Percentiles rank a stretch among this genome's conserved stretches.
phyloP scores from a whole-genome alignment of 2,888 invertebrate genomes.

The Heliconius cydno region DNA sequence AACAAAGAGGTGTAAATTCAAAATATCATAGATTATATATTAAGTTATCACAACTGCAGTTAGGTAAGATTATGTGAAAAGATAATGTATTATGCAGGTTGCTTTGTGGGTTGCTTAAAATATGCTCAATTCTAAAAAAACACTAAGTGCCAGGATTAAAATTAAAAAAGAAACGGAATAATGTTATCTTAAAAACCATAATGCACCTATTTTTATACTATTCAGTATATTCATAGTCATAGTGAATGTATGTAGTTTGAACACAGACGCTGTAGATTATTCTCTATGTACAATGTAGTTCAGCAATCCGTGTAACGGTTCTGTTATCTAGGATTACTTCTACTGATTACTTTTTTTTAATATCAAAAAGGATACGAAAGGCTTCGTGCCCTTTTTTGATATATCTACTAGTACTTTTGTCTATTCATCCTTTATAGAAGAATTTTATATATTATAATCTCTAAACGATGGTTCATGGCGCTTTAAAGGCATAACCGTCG shows the following conservation, averaged over 20 bases:
- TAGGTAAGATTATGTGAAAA: constrained; percentile 37
- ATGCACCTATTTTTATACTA: background rate
- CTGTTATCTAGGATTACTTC: constrained; percentile 62
- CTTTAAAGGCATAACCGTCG: constrained; percentile 63
- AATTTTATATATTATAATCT: constrained; percentile 62
- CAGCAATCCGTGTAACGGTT: constrained; percentile 55
- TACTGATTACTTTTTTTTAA: constrained; percentile 50
- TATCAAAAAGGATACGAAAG: constrained; percentile 64
- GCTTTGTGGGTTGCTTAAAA: background rate
- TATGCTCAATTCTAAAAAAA: background rate
- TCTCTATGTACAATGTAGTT: constrained; percentile 52
- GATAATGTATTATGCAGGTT: constrained; percentile 23
- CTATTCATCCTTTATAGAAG: constrained; percentile 53
- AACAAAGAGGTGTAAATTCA: constrained; percentile 76
- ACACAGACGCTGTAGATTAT: constrained; percentile 37
- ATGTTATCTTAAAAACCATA: background rate
- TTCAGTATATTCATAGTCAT: background rate
- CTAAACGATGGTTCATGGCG: constrained; percentile 63
- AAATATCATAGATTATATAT: constrained; percentile 51
- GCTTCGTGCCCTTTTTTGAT: constrained; percentile 40
- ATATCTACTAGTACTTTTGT: constrained; percentile 50
- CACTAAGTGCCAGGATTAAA: background rate
- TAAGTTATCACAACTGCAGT: constrained; percentile 44
- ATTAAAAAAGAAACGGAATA: background rate
- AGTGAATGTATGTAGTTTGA: constrained; percentile 4